Percentiles rank a stretch among this genome's conserved stretches.
phyloP scores from a whole-genome alignment of 2,113 vertebrate genomes.

The Heterotilapia buettikoferi region DNA sequence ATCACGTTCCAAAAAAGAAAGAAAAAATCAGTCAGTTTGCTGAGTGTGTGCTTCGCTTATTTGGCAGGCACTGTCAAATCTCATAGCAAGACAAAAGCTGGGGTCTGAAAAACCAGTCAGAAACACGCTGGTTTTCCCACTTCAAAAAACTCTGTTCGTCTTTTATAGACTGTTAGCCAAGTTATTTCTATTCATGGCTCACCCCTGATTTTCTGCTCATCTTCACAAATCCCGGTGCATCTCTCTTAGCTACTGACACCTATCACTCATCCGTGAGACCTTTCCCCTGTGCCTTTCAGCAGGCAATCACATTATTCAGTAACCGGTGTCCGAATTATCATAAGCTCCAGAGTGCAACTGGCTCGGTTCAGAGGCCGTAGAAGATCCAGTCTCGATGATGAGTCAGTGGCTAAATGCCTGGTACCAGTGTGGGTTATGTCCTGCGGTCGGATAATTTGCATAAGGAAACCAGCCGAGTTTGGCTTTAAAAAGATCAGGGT shows the following conservation, averaged over 20 bases:
- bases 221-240: neutral
- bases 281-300: neutral
- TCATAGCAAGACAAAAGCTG: neutral
- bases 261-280: neutral
- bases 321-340: constrained; percentile 23
- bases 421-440: constrained; percentile 9
- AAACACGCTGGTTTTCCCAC: neutral
- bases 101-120: constrained; percentile 23
- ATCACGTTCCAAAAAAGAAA: neutral
- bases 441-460: constrained; percentile 36
- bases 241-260: neutral
- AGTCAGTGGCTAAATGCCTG: constrained; percentile 14
- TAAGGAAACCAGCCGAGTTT: constrained; percentile 11
- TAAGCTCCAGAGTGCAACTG: neutral
- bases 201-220: neutral
- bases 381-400: constrained; percentile 23
- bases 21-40: constrained; percentile 23
- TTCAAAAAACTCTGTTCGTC: neutral
- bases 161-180: neutral
- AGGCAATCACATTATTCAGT: constrained; percentile 1
- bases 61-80: neutral
- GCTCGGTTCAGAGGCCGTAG: constrained; percentile 26
- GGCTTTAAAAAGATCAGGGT: constrained; percentile 38
- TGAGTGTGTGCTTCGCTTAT: constrained; percentile 4
- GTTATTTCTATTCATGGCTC: constrained; percentile 6